phyloP scores from a whole-genome alignment of 2,797 vertebrate genomes.

The Hipposideros larvatus region DNA sequence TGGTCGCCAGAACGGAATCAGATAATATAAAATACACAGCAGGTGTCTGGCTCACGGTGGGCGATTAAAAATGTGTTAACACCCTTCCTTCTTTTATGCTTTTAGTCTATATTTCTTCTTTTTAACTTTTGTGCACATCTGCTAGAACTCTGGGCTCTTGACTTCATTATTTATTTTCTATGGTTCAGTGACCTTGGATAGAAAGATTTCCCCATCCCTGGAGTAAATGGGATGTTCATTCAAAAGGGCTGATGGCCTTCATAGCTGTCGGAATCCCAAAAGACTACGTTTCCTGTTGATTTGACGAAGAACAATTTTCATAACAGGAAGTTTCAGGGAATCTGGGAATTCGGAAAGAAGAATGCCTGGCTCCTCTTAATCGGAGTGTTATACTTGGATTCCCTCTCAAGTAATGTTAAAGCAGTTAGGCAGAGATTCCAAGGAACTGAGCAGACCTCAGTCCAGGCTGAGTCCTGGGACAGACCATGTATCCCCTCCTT shows the following conservation, averaged over 20 bases:
- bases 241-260: not conserved
- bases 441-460: not conserved
- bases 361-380: not conserved
- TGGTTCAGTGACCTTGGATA: not conserved
- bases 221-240: not conserved
- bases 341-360: conserved; percentile 40
- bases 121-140: conserved; percentile 4
- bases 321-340: conserved; percentile 34
- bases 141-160: not conserved
- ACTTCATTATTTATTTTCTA: conserved; percentile 20
- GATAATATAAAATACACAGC: not conserved
- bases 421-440: not conserved
- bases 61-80: not conserved
- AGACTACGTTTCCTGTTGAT: conserved; percentile 32
- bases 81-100: not conserved
- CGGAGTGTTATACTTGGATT: not conserved
- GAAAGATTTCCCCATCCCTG: not conserved
- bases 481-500: not conserved
- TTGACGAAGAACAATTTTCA: conserved; percentile 36
- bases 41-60: not conserved
- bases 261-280: conserved; percentile 27
- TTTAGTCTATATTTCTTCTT: not conserved
- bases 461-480: not conserved
- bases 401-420: not conserved
- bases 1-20: not conserved